Evolutionary conservation across 2,797 vertebrate genomes (phyloP), one percentile per base, ranked within the genome.

Genomic region (Hemibagrus guttatus): DNA sequence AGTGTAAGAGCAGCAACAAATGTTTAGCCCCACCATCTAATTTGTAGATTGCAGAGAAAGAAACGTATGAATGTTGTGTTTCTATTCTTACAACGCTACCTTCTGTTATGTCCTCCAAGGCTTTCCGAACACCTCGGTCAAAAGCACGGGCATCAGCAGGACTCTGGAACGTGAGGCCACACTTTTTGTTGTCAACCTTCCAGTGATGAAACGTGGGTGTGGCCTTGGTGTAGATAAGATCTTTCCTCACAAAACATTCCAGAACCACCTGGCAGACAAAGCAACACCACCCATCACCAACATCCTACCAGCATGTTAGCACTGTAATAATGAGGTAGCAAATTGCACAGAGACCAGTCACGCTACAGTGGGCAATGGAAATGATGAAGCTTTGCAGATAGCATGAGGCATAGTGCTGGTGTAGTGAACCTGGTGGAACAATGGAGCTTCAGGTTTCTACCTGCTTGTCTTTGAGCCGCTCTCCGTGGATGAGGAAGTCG

Each of bases 121-220:
- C 98, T 94, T 99, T 99, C 89, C 98, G 96, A 74, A 99, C 97
- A 59, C 97, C 98, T 92, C 98, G 95, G 95, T 99, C 98, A 85
- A 99, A 99, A 89, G 98, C 98, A 90, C 98, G 96, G 78, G 98
- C 98, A 0, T 99, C 98, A 0, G 98, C 98, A 0, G 98, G 98
- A 93, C 98, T 98, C 93, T 98, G 98, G 92, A 99, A 99, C 90
- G 98, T 98, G 78, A 99, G 95, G 87, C 98, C 98, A 12, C 97
- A 99, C 93, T 96, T 97, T 90, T 96, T 96, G 93, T 98, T 97
- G 93, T 99, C 97, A 74, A 99, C 97, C 93, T 97, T 98, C 98
- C 98, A 99, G 63, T 99, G 98, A 94, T 99, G 98, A 94, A 99
- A 99, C 14, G 97, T 99, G 89, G 98, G 98, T 16, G 97, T 99